Evolutionary conservation across 2,113 vertebrate genomes (phyloP), one percentile per base, ranked within the genome.

Genomic region (Paramisgurnus dabryanus): DNA sequence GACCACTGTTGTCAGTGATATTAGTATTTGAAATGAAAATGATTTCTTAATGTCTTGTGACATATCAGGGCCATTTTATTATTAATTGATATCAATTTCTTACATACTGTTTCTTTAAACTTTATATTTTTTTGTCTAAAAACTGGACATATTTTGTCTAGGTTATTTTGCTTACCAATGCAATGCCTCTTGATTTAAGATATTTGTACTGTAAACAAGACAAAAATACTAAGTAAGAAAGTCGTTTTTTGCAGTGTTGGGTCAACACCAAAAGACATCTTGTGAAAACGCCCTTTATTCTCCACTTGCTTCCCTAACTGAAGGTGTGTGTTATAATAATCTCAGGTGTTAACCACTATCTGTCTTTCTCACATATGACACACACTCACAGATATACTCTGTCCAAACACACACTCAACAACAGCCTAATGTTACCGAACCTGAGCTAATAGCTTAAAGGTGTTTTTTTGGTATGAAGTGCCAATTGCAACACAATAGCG

Each of bases 271-370:
- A 57, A 72, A 72, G 69, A 50, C 41, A 4, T 11, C 11, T 9
- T 11, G 0, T 57, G 69, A 57, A 57, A 72, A 72, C 50, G 55
- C 69, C 50, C 69, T 18, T 71, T n/a, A 55, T 55, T 17, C 4
- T 72, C 34, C 15, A 41, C 34, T 22, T 43, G 3, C 18, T 47
- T 3, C 45, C 67, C 67, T 60, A 69, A 12, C 4, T 13, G 50
- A 53, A 79, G 67, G 57, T 63, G 67, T 47, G 67, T 63, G 27
- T 1, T 50, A 79, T 68, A 70, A 63, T 63, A 17, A 41, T 61
- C 55, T 63, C 55, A 70, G 67, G 67, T 50, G 22, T 6, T 78
- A 55, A 70, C 34, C 67, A 34, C 27, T 60, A 13, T 79, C 43
- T 67, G 9, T 17, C 43, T 61, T 53, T 40, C 67, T 50, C 78